Conservation (phyloP, 2,888 invertebrate genomes). For the Dermolepida albohirtum region DNA sequence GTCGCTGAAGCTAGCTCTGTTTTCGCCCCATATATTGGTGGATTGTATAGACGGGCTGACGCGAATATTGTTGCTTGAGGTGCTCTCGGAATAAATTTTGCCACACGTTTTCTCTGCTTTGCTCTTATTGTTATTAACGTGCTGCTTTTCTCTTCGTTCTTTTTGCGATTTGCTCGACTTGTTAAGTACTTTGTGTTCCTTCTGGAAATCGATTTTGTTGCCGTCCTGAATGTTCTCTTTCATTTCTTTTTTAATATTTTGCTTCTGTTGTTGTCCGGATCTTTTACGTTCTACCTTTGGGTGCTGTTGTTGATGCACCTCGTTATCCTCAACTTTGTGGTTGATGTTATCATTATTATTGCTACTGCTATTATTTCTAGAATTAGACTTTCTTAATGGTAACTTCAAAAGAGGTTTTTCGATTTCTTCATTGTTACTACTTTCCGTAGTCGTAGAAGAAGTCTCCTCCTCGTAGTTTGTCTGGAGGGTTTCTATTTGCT, state of each 20-base stretch:
- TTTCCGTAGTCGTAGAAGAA: conserved; percentile 78
- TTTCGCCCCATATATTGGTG: conserved; percentile 68
- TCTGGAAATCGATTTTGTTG: conserved; percentile 42
- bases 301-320: conserved; percentile 24
- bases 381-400: conserved; percentile 43
- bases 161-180: conserved; percentile 53
- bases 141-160: conserved; percentile 57
- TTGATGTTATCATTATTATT: conserved; percentile 3
- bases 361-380: conserved; percentile 40
- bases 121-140: conserved; percentile 51
- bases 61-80: conserved; percentile 38
- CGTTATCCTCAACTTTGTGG: conserved; percentile 22
- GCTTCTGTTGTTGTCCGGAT: conserved; percentile 28
- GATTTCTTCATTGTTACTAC: conserved; percentile 72
- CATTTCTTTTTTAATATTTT: conserved; percentile 39
- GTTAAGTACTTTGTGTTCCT: conserved; percentile 44
- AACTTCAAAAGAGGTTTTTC: conserved; percentile 43
- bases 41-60: conserved; percentile 57
- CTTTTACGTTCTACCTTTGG: conserved; percentile 37
- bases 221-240: conserved; percentile 43
- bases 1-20: conserved; percentile 71
- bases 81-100: conserved; percentile 49
- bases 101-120: conserved; percentile 50
- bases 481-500: conserved; percentile 40
- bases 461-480: conserved; percentile 72